Conservation (phyloP, 1,140 invertebrate genomes). For the Zaprionus inermis region DNA sequence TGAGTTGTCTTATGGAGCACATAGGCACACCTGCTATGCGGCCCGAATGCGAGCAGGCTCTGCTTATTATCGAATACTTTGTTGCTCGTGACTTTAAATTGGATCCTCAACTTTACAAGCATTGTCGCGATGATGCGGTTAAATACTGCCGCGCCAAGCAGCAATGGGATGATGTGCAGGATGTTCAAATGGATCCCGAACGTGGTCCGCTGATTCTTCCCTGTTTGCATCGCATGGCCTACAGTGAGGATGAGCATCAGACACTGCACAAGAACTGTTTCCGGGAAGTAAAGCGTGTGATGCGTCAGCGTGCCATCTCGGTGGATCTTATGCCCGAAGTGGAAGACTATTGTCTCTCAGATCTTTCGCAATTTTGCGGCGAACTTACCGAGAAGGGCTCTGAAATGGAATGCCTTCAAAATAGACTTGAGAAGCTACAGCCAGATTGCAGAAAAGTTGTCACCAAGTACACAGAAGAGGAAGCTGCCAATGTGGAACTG, state of each 20-base stretch:
- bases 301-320: conserved; percentile 95
- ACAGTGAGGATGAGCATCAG: conserved; percentile 89
- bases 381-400: conserved; percentile 93
- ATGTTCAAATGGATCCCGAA: conserved; percentile 88
- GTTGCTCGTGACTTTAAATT: conserved; percentile 96
- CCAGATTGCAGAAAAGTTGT: conserved; percentile 86
- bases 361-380: conserved; percentile 93
- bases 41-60: conserved; percentile 93
- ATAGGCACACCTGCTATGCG: conserved; percentile 94
- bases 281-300: conserved; percentile 93
- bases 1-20: conserved; percentile 97
- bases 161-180: conserved; percentile 89
- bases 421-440: conserved; percentile 90
- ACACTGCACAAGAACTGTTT: conserved; percentile 87
- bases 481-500: conserved; percentile 93
- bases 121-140: conserved; percentile 94
- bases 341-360: conserved; percentile 94
- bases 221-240: conserved; percentile 95
- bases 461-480: conserved; percentile 95
- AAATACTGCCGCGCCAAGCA: conserved; percentile 91
- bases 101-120: conserved; percentile 93
- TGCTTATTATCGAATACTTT: conserved; percentile 99
- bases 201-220: conserved; percentile 93
- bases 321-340: conserved; percentile 97
- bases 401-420: conserved; percentile 97